A percentile compares a stretch with the other conserved stretches of the same genome.
phyloP scores from a whole-genome alignment of 2,113 vertebrate genomes.

The Dolichallabes microphthalmus region DNA sequence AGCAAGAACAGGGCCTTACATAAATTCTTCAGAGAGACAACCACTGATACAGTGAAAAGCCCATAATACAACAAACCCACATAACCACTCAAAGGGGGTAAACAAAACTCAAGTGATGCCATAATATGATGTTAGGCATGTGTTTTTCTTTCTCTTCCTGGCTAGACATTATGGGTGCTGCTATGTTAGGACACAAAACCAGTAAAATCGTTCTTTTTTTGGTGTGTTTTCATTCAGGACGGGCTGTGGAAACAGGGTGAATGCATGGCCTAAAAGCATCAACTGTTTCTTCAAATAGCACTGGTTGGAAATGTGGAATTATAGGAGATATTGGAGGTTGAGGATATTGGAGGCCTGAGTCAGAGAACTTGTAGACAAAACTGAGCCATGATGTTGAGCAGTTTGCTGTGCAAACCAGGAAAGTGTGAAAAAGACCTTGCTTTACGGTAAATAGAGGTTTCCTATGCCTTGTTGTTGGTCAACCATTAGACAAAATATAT shows the following conservation, averaged over 20 bases:
- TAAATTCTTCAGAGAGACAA: slow-evolving; percentile 39
- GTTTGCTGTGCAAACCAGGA: slow-evolving; percentile 32
- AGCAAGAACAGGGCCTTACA: slow-evolving; percentile 35
- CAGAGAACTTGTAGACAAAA: slow-evolving; percentile 31
- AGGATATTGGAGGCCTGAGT: slow-evolving; percentile 23
- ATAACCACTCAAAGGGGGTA: slow-evolving; percentile 47
- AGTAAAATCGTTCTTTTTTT: slow-evolving; percentile 24
- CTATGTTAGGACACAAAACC: slow-evolving; percentile 18
- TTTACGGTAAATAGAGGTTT: slow-evolving; percentile 22
- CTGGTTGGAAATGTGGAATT: slow-evolving; percentile 35
- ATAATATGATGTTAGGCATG: slow-evolving; percentile 37
- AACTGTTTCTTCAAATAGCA: slow-evolving; percentile 21
- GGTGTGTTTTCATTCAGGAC: slow-evolving; percentile 35
- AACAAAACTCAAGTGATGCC: slow-evolving; percentile 42
- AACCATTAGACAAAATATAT: slow-evolving; percentile 18
- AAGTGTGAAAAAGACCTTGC: slow-evolving; percentile 22
- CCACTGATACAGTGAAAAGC: slow-evolving; percentile 40
- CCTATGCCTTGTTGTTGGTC: slow-evolving; percentile 20
- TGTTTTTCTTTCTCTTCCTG: neutral
- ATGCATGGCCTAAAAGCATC: slow-evolving; percentile 11
- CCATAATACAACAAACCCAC: slow-evolving; percentile 49
- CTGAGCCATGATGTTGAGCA: slow-evolving; percentile 34
- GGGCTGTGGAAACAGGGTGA: neutral
- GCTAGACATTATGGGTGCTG: slow-evolving; percentile 7
- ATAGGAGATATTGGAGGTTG: slow-evolving; percentile 14